These are phyloP conservation scores for Sminthurinus aureus DNA, from an alignment of 2,888 invertebrate genomes.

Conservation along the genomic window DNA sequence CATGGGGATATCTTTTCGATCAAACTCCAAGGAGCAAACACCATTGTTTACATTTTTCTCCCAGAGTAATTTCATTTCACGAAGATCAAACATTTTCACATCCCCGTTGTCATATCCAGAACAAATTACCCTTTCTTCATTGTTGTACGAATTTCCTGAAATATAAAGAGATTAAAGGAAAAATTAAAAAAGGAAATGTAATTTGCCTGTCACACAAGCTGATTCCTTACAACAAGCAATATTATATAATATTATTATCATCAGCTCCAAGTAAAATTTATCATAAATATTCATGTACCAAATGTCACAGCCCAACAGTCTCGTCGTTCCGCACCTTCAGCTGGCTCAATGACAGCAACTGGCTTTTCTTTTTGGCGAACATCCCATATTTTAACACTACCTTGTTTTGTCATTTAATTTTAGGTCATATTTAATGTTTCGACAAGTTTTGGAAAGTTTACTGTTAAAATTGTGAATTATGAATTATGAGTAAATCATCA, in stretches of 20 bases:
- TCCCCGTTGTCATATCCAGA: constrained; percentile 98
- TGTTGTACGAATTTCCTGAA: constrained; percentile 82
- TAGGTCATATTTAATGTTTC: no score
- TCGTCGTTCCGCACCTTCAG: constrained; percentile 72
- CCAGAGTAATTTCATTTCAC: constrained; percentile 84
- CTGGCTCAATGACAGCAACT: constrained; percentile 87
- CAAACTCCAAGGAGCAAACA: constrained; percentile 78
- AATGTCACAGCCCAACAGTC: constrained; percentile 96
- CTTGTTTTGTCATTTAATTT: constrained; percentile 63
- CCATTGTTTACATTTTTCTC: constrained; percentile 93
- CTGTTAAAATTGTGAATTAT: no score
- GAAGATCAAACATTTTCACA: constrained; percentile 89
- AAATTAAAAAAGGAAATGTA: no score
- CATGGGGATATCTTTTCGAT: constrained; percentile 92
- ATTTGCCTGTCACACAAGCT: no score
- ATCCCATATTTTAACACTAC: constrained; percentile 94
- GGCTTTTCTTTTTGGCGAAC: constrained; percentile 86
- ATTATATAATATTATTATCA: no score
- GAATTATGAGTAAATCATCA: neutral
- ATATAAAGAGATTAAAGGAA: neutral
- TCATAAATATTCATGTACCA: constrained; percentile 64
- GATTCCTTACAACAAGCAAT: no score
- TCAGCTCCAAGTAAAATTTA: neutral
- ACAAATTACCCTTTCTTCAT: constrained; percentile 82
- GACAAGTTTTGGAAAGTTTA: neutral